Percentiles rank a stretch among this genome's conserved stretches.
These are phyloP conservation scores for Leptinotarsa tumamoca DNA, from an alignment of 2,888 invertebrate species.

Conservation along the genomic window DNA sequence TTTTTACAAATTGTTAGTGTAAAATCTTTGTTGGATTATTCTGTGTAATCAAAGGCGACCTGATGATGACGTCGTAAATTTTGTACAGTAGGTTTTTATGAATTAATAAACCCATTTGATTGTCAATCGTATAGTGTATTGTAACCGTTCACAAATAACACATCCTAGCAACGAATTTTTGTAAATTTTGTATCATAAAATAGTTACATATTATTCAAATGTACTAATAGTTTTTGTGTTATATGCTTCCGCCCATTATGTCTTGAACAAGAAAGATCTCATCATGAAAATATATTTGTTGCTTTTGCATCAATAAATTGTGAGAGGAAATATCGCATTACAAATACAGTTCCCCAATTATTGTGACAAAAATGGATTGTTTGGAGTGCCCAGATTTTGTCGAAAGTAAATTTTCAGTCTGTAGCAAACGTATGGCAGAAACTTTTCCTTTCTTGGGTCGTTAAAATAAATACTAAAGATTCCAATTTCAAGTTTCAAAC, in stretches of 20 bases:
- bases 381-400: too few relatives aligned
- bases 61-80: not conserved
- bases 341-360: not conserved
- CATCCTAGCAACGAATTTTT: constrained; percentile 43
- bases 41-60: not conserved
- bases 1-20: constrained; percentile 59
- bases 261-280: constrained; percentile 57
- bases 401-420: too few relatives aligned
- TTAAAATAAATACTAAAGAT: too few relatives aligned
- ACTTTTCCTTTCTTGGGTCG: too few relatives aligned
- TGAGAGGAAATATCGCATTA: constrained; percentile 43
- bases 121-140: not conserved
- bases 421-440: too few relatives aligned
- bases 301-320: constrained; percentile 34
- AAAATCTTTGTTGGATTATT: constrained; percentile 51
- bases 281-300: constrained; percentile 42
- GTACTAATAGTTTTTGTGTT: constrained; percentile 40
- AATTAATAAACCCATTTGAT: not conserved
- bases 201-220: constrained; percentile 43
- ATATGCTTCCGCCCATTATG: constrained; percentile 48
- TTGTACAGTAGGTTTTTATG: constrained; percentile 1
- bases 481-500: too few relatives aligned
- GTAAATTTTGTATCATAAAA: constrained; percentile 48
- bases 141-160: constrained; percentile 4
- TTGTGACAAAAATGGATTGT: not conserved